Conservation (phyloP, 2,797 vertebrate genomes). For the Sebastes hubbsi region DNA sequence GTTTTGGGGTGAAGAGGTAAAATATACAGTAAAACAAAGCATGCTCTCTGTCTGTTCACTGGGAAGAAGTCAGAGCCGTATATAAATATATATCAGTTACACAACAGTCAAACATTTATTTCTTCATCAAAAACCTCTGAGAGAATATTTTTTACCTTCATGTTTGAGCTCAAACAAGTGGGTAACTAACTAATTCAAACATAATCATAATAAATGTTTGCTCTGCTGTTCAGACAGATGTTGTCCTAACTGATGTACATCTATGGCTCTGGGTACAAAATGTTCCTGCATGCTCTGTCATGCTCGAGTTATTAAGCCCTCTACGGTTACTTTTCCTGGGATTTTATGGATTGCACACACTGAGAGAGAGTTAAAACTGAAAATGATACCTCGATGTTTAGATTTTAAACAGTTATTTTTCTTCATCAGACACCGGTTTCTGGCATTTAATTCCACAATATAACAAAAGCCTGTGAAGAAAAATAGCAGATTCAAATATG, state of each 20-base stretch:
- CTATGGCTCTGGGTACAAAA: conserved; percentile 63
- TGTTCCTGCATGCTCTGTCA: conserved; percentile 73
- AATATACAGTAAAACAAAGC: conserved; percentile 47
- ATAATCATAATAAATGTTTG: neutral
- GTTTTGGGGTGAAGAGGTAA: conserved; percentile 66
- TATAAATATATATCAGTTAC: conserved; percentile 57
- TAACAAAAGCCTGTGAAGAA: conserved; percentile 9
- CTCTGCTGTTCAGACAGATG: conserved; percentile 10
- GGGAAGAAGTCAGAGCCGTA: conserved; percentile 64
- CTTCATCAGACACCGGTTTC: conserved; percentile 2
- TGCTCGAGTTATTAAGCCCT: conserved; percentile 55
- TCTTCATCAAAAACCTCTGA: neutral
- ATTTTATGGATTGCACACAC: conserved; percentile 15
- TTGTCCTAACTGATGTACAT: conserved; percentile 65
- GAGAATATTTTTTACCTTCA: neutral
- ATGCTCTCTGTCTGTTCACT: conserved; percentile 61
- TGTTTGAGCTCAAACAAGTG: neutral
- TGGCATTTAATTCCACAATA: neutral
- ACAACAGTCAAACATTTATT: conserved; percentile 27
- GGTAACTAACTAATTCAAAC: neutral
- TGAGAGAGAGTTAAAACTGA: neutral
- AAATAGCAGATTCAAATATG: conserved; percentile 19
- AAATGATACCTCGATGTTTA: conserved; percentile 12
- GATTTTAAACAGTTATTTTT: conserved; percentile 23
- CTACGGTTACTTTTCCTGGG: conserved; percentile 24